A percentile compares a stretch with the other conserved stretches of the same genome.
phyloP scores from a whole-genome alignment of 2,113 vertebrate genomes.

The Meriones unguiculatus region DNA sequence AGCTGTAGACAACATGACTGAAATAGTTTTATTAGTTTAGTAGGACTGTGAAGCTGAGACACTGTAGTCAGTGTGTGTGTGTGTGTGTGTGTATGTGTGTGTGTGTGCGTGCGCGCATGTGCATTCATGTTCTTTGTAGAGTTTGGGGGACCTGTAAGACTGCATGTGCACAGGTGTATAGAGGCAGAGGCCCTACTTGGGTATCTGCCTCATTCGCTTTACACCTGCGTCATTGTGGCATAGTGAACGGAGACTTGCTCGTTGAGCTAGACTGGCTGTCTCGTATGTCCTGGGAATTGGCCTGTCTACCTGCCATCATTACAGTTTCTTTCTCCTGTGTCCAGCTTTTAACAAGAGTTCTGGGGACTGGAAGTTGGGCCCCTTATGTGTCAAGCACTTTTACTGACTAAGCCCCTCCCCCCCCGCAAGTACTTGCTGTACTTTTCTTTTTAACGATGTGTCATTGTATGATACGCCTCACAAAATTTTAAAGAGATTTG shows the following conservation, averaged over 20 bases:
- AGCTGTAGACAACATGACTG: constrained; percentile 29
- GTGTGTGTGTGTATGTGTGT: neutral
- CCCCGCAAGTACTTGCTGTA: neutral
- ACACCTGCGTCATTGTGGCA: neutral
- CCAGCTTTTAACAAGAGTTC: neutral
- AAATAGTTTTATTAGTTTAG: constrained; percentile 51
- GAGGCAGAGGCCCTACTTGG: neutral
- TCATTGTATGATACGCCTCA: neutral
- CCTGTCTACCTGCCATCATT: neutral
- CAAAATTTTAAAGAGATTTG: neutral
- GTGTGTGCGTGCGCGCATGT: neutral
- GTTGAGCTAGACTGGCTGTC: neutral
- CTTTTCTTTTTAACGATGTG: neutral
- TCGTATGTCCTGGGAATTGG: neutral
- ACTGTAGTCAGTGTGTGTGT: neutral
- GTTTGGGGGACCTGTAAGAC: neutral
- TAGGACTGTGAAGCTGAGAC: neutral
- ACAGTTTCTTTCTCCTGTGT: no score
- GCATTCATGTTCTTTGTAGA: neutral
- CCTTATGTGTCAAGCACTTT: neutral
- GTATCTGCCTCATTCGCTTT: neutral
- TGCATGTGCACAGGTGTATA: neutral
- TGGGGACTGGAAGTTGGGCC: neutral
- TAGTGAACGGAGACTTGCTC: neutral
- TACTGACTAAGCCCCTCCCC: neutral